Conservation (phyloP, 2,797 vertebrate species). For the Buceros bicornis region DNA sequence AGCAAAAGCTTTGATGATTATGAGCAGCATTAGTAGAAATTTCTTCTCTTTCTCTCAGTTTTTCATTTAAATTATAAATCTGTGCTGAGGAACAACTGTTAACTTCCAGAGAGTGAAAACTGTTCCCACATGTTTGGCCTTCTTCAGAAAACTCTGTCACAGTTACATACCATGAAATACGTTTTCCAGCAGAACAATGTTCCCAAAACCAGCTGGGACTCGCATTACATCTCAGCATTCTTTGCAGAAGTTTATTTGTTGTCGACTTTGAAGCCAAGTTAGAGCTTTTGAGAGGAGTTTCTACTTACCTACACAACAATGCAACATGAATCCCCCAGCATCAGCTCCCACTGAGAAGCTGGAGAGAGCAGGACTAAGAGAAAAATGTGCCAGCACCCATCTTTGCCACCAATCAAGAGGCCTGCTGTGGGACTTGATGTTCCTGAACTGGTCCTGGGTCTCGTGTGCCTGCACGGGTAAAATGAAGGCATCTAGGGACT, state of each 20-base stretch:
- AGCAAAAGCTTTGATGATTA: conserved; percentile 40
- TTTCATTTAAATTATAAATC: conserved; percentile 58
- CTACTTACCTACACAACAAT: not conserved
- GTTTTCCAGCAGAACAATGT: conserved; percentile 10
- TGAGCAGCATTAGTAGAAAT: conserved; percentile 12
- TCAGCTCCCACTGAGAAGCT: not conserved
- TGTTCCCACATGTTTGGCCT: conserved; percentile 44
- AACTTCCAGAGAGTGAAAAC: conserved; percentile 60
- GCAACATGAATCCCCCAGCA: accelerated
- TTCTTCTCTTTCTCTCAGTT: conserved; percentile 18
- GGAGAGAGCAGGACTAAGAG: not conserved
- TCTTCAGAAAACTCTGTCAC: conserved; percentile 44
- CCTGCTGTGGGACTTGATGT: not conserved
- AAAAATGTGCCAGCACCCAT: not conserved
- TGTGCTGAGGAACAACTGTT: conserved; percentile 44
- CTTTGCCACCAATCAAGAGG: not conserved
- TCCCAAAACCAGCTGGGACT: conserved; percentile 23
- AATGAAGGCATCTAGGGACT: not conserved
- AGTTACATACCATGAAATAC: conserved; percentile 44
- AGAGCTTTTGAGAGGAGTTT: not conserved
- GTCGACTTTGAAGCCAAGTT: not conserved
- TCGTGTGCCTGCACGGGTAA: not conserved
- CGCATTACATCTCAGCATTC: not conserved
- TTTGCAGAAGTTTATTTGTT: conserved; percentile 8
- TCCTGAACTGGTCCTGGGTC: not conserved